Evolutionary conservation across 2,113 vertebrate species (phyloP), one percentile per base, ranked within the genome.

Genomic region (Sardina pilchardus): DNA sequence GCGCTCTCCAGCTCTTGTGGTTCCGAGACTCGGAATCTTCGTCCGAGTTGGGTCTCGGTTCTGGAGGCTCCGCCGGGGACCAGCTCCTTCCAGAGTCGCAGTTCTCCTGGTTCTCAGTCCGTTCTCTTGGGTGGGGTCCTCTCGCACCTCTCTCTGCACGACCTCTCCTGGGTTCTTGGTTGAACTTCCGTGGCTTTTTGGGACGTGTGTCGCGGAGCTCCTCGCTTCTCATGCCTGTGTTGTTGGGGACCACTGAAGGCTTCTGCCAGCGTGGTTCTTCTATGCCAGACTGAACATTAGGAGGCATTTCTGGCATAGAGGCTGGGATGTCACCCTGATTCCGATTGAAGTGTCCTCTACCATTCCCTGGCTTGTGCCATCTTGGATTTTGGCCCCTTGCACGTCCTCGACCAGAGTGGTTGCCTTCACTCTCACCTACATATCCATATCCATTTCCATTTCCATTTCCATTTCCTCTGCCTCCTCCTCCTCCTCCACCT

Each of bases 351-450:
- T 87, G 92, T 0, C 90, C 36, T 42, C 90, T 91, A 36, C 96
- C 96, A 47, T 89, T 94, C 92, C 90, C 95, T 82, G 95, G 88
- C 82, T 94, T 96, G 84, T 96, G 95, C 91, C 95, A 94, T 43
- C 94, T 93, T 50, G 96, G 94, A 88, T 78, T 93, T 86, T 93
- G 95, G 87, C 94, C 91, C 45, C 86, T 94, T 75, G 92, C 92
- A 87, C 91, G 94, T 89, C 71, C 71, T 78, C 16, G 71, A 78
- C 30, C 34, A 36, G 30, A 39, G 34, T 36, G 71, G 71, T 78
- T n/a, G 10, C n/a, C n/a, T n/a, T 71, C 63, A 71, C n/a, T 71
- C n/a, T 71, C 34, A 6, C 71, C 30, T 17, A 16, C 71, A 78
- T 59, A 24, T 6, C 21, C 53, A 53, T 50, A 82, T 7, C 81